phyloP scores from a whole-genome alignment of 1,140 invertebrate species.

The Parapsyche elsis region DNA sequence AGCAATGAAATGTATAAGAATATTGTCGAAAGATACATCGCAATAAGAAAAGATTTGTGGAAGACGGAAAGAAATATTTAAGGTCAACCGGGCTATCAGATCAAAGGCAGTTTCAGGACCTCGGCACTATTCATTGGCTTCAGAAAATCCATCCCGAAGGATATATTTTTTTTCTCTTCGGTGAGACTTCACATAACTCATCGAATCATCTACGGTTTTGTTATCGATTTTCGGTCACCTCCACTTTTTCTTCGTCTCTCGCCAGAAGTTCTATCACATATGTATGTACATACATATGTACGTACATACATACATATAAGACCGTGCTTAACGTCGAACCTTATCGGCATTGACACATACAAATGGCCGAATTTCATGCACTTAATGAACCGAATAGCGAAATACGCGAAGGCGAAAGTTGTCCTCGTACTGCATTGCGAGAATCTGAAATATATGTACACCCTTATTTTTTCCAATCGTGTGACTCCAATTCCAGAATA shows the following conservation, averaged over 20 bases:
- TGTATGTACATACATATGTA: too few species aligned
- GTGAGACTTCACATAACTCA: conserved; percentile 30
- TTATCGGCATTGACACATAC: conserved; percentile 23
- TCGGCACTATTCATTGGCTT: conserved; percentile 19
- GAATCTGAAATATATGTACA: too few species aligned
- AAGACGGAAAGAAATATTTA: neutral
- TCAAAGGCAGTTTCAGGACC: neutral
- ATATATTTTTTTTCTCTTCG: conserved; percentile 17
- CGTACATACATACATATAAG: conserved; percentile 23
- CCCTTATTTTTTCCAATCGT: too few species aligned
- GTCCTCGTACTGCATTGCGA: neutral
- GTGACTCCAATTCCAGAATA: too few species aligned
- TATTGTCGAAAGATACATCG: neutral
- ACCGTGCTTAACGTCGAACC: conserved; percentile 23
- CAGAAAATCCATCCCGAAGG: neutral
- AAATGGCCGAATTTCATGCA: conserved; percentile 19
- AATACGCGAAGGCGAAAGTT: neutral
- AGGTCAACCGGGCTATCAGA: conserved; percentile 20
- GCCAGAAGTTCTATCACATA: neutral
- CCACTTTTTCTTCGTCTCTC: conserved; percentile 17
- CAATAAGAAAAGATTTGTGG: neutral
- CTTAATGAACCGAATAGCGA: conserved; percentile 6
- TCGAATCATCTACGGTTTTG: conserved; percentile 34
- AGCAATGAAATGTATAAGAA: neutral
- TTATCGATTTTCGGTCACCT: conserved; percentile 35